A percentile compares a stretch with the other conserved stretches of the same genome.
These are phyloP conservation scores for Epizoanthus scotinus DNA, from an alignment of 92 coral and sea anemone species.

Conservation along the genomic window DNA sequence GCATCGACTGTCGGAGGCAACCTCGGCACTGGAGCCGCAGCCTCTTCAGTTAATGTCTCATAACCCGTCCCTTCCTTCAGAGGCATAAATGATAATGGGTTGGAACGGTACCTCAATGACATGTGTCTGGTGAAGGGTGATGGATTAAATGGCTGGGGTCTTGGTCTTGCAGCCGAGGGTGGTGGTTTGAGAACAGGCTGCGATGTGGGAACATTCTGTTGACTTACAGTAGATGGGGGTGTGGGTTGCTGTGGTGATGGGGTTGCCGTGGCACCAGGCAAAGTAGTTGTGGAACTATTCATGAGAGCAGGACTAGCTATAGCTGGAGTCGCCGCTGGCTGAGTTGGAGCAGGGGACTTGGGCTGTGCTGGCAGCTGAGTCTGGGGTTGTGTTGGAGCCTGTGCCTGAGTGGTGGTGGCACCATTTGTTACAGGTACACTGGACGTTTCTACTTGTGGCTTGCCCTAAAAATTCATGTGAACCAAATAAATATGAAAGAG, in stretches of 20 bases:
- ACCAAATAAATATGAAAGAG: neutral
- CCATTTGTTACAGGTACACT: slow-evolving; percentile 32
- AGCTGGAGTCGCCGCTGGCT: slow-evolving; percentile 51
- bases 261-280: slow-evolving; percentile 21
- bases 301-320: slow-evolving; percentile 41
- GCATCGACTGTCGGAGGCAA: slow-evolving; percentile 85
- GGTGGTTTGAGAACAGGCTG: slow-evolving; percentile 87
- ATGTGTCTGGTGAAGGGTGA: slow-evolving; percentile 98
- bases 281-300: slow-evolving; percentile 58
- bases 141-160: slow-evolving; percentile 92
- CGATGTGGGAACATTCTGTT: slow-evolving; percentile 39
- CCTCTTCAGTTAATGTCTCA: slow-evolving; percentile 84
- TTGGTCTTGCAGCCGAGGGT: slow-evolving; percentile 80
- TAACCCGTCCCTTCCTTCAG: slow-evolving; percentile 79
- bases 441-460: slow-evolving; percentile 11
- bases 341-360: slow-evolving; percentile 45
- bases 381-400: slow-evolving; percentile 45
- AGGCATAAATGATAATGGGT: slow-evolving; percentile 90
- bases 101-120: slow-evolving; percentile 93
- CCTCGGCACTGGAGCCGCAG: slow-evolving; percentile 69
- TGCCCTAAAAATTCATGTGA: slow-evolving; percentile 22
- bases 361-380: slow-evolving; percentile 58
- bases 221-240: slow-evolving; percentile 22
- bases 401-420: slow-evolving; percentile 27
- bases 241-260: slow-evolving; percentile 49